Percentiles rank a stretch among this genome's conserved stretches.
phyloP scores from a whole-genome alignment of 1,140 invertebrate species.

The Drosophila teissieri region DNA sequence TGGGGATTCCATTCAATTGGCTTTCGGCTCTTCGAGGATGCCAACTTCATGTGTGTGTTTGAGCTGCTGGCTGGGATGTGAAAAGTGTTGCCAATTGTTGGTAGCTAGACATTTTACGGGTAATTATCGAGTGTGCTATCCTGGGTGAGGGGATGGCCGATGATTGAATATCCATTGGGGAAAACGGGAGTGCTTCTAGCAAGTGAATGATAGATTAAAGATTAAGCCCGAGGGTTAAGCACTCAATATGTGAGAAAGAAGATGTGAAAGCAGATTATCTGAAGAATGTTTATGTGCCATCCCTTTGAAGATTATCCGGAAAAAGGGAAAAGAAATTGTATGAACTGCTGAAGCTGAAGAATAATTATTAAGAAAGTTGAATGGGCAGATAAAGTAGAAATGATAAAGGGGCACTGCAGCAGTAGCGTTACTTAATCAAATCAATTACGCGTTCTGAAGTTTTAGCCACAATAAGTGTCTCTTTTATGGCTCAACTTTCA shows the following conservation, averaged over 20 bases:
- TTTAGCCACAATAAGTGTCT: not conserved
- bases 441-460: not conserved
- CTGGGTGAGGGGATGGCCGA: slow-evolving; percentile 11
- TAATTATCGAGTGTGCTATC: slow-evolving; percentile 61
- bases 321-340: not conserved
- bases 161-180: slow-evolving; percentile 39
- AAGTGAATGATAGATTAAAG: slow-evolving; percentile 33
- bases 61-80: slow-evolving; percentile 7
- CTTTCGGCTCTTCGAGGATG: slow-evolving; percentile 16
- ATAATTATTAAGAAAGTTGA: not conserved
- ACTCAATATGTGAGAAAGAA: slow-evolving; percentile 1
- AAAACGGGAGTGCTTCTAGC: not conserved
- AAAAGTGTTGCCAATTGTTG: slow-evolving; percentile 39
- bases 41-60: slow-evolving; percentile 16
- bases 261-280: slow-evolving; percentile 12
- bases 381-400: too few relatives aligned
- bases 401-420: too few relatives aligned
- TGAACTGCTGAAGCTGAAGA: not conserved
- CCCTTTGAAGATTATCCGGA: slow-evolving; percentile 1
- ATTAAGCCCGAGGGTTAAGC: slow-evolving; percentile 3
- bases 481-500: not conserved
- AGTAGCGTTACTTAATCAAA: not conserved
- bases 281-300: not conserved
- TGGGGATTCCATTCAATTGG: slow-evolving; percentile 69
- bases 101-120: slow-evolving; percentile 66